Conservation (phyloP, 2,888 invertebrate genomes). For the Ornithoptera alexandrae region DNA sequence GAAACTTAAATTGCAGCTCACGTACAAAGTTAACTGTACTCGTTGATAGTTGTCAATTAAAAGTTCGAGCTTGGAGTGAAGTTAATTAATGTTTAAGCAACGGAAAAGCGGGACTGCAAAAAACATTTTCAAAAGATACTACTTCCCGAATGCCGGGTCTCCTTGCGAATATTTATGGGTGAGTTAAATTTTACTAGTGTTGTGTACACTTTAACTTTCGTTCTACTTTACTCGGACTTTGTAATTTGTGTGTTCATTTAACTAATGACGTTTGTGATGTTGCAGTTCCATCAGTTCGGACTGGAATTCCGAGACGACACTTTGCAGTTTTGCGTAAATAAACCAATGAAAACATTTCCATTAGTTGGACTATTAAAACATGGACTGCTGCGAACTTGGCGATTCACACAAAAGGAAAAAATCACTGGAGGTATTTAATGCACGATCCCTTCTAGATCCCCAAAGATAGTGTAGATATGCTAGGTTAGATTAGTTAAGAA, state of each 20-base stretch:
- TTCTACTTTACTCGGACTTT: constrained; percentile 21
- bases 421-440: constrained; percentile 41
- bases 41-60: constrained; percentile 53
- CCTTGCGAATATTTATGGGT: constrained; percentile 42
- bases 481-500: constrained; percentile 39
- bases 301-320: neutral
- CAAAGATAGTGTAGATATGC: constrained; percentile 59
- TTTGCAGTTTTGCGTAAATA: constrained; percentile 14
- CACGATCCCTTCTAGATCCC: constrained; percentile 45
- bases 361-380: neutral
- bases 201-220: constrained; percentile 28
- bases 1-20: constrained; percentile 30
- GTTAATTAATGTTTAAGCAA: constrained; percentile 54
- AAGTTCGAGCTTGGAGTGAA: constrained; percentile 50
- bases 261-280: constrained; percentile 34
- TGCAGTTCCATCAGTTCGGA: constrained; percentile 33
- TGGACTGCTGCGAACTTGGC: constrained; percentile 6
- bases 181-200: constrained; percentile 41
- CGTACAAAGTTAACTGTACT: constrained; percentile 31
- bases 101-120: constrained; percentile 43
- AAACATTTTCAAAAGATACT: constrained; percentile 42
- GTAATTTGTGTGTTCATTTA: constrained; percentile 13
- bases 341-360: neutral
- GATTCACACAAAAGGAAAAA: constrained; percentile 32
- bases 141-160: constrained; percentile 35